Base-by-base conservation (phyloP, 2,797 vertebrate species). In the Paedocypris micromegethes region DNA sequence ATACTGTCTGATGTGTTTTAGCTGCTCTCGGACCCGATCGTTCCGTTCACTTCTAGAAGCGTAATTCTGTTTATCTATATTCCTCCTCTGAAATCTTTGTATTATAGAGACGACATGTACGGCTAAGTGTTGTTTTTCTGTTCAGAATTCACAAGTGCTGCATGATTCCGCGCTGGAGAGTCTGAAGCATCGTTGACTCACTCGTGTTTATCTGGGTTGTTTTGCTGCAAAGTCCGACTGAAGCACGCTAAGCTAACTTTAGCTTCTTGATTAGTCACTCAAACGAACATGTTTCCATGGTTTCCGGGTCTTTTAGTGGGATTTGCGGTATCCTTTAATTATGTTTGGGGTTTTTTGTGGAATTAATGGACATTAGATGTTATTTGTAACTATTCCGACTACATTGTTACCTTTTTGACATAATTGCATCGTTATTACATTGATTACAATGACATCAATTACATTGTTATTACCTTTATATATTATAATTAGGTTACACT, bases 151-250 rank as follows among this genome's bases (percentile, higher is more conserved):
- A 64, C 72, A 66, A 53, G 70, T 69, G 40, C 42, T n/a, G 58
- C 55, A 66, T 63, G 70, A 59, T 70, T 72, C 65, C 67, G 70
- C 55, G 70, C 76, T 67, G 37, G 52, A 56, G 55, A 66, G 65
- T 59, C 55, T 59, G n/a, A 23, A 57, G 44, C 47, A 7, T 58
- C 44, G 45, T 71, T 72, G 73, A 75, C 64, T 75, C 70, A 47
- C 47, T 51, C 64, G 9, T 73, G 64, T 68, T 72, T 63, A 51
- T 64, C 49, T 62, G 9, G 53, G 51, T 70, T 73, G 65, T 64
- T 68, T 50, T 46, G 46, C 45, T 8, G 45, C 53, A 37, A 57
- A 6, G 47, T 50, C 44, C 64, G 68, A 77, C 50, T 46, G 49
- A 60, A 68, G 56, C 41, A 37, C 50, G 59, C 37, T 51, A 71